Evolutionary conservation across 1,140 invertebrate genomes (phyloP), one percentile per base, ranked within the genome.

Genomic region (Panagrolaimus sp.): DNA sequence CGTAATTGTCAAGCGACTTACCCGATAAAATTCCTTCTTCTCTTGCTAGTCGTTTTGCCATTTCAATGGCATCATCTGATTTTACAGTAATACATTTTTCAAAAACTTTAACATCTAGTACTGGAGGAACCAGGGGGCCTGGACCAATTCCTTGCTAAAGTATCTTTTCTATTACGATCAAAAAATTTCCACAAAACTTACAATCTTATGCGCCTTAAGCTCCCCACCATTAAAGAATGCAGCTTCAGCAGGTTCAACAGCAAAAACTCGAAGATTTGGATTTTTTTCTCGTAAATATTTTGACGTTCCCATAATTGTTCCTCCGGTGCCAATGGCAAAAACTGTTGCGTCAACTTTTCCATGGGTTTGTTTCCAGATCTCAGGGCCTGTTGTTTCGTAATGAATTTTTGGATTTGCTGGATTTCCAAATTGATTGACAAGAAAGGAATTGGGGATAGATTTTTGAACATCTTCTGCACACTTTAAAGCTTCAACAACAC

Each of bases 61-160:
- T 78, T 38, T 71, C 77, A 16, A 78, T 71, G 5, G 77, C 77
- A 46, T 79, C 77, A n/a, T 76, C 77, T 13, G 74, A 77, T n/a
- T 79, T 74, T 27, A 78, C 77, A 9, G 68, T 69, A 11, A 78
- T 38, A 20, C 70, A 70, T 53, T 79, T 72, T 43, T 78, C 70
- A 72, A 69, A 74, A 9, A 79, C 31, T 9, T 38, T 65, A 14
- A 57, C 43, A 66, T 78, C 72, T 45, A 78, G 62, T 23, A 74
- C 62, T 7, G 73, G 70, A 14, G 77, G 77, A 43, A 78, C 74
- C n/a, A 78, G 51, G 2, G 31, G 31, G 11, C 76, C 76, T 14
- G 74, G 71, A 25, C 76, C 76, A 64, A 78, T 78, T 1, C 77
- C 71, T 7, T 38, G 7, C 2, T 4, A 38, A 4, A 38, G 31